A percentile compares a stretch with the other conserved stretches of the same genome.
These are phyloP conservation scores for Ecdyonurus torrentis DNA, from an alignment of 2,888 invertebrate species.

Conservation along the genomic window DNA sequence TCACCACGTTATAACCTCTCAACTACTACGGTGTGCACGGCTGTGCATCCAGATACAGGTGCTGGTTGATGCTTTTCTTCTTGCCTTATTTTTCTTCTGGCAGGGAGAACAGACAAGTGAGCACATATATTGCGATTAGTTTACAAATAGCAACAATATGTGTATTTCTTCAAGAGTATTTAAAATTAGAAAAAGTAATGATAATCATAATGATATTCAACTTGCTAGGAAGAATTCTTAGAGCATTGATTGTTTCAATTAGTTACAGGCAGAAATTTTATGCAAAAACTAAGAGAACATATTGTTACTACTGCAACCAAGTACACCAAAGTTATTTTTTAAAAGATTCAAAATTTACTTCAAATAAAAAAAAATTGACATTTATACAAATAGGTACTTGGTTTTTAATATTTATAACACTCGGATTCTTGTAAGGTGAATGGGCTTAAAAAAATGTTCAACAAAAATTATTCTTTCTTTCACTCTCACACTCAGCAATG, in stretches of 20 bases:
- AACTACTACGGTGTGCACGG: neutral
- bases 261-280: no score
- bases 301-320: neutral
- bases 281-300: neutral
- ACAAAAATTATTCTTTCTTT: neutral
- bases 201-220: no score
- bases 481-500: neutral
- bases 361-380: neutral
- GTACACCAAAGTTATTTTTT: neutral
- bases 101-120: neutral
- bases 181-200: neutral
- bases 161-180: neutral
- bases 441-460: neutral
- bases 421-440: neutral
- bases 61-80: neutral
- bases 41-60: neutral
- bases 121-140: neutral
- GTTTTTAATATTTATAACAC: neutral
- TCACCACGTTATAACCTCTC: neutral
- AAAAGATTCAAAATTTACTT: neutral
- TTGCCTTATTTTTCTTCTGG: neutral
- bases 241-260: no score
- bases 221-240: no score
- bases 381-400: neutral
- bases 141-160: neutral